These are phyloP conservation scores for Iphiclides podalirius DNA, from an alignment of 2,888 invertebrate genomes.

Conservation along the genomic window DNA sequence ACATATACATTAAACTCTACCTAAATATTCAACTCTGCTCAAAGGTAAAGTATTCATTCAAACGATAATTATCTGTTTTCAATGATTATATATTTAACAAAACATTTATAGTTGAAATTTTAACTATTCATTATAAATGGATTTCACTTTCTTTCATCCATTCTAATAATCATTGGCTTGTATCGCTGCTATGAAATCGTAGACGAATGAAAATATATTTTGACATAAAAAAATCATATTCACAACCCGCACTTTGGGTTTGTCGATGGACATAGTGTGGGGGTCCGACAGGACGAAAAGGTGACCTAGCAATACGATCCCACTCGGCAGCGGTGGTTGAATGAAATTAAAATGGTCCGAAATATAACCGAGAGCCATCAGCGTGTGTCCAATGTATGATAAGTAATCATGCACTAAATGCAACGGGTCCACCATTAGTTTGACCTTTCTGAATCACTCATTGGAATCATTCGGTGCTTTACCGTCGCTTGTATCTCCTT, in stretches of 20 bases:
- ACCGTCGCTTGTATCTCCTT: constrained; percentile 32
- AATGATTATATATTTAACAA: too few relatives aligned
- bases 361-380: constrained; percentile 65
- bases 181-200: constrained; percentile 38
- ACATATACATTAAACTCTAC: too few relatives aligned
- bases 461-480: constrained; percentile 16
- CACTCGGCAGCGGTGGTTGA: constrained; percentile 57
- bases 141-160: too few relatives aligned
- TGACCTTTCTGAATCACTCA: constrained; percentile 3
- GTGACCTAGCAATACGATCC: constrained; percentile 57
- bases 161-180: constrained; percentile 42
- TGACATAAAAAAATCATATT: constrained; percentile 53
- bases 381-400: constrained; percentile 53
- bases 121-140: too few relatives aligned
- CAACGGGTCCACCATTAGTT: constrained; percentile 41
- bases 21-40: too few relatives aligned
- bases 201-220: constrained; percentile 54
- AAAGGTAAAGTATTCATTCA: too few relatives aligned
- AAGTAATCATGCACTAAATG: constrained; percentile 40
- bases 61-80: too few relatives aligned
- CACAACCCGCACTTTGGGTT: constrained; percentile 44
- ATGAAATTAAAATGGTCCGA: constrained; percentile 51
- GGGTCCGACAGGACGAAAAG: constrained; percentile 53
- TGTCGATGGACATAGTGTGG: constrained; percentile 39
- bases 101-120: too few relatives aligned